Base-by-base conservation (phyloP, 1,140 invertebrate species). In the Aphelinus atriplicis region DNA sequence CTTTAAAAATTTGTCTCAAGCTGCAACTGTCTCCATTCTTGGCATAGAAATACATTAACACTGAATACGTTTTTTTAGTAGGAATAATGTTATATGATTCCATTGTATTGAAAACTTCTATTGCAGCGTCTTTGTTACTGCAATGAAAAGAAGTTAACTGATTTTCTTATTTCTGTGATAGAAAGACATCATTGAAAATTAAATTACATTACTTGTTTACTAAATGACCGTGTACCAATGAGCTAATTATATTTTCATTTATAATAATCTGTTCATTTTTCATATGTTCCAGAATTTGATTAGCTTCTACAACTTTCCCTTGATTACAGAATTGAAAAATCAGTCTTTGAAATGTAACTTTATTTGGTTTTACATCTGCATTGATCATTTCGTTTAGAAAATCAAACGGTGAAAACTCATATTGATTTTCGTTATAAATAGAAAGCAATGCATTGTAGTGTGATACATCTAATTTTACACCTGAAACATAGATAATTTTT, bases 371-470 rank as follows among this genome's bases (percentile, higher is more conserved):
- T 42, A 60, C 9, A 10, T 58, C 45, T 48, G 46, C 7, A 56
- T 48, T 47, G 1, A 60, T n/a, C 67, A 69, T 69, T 58, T 69
- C 47, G 26, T 48, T 10, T 56, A 69, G 48, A 48, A 69, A 48
- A 58, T 69, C 45, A 0, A 69, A 6, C 3, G 67, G 67, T 42
- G 53, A 74, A 60, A 68, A 68, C 62, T 53, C 42, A 47, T 55
- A 43, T 58, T 68, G 57, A 74, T 53, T 46, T 56, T 71, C 47
- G 53, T 64, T 5, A 63, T 55, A 75, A 47, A 67, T 10, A 53
- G 7, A 53, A 45, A 75, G 42, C 6, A 68, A 69, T 7, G 48
- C 50, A 48, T 60, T 68, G 48, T 68, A 69, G 45, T 69, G 67
- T 47, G 56, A 69, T 4, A 69, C 56, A 58, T 69, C 56, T 60